Evolutionary conservation across 2,888 invertebrate genomes (phyloP).

Genomic region (Pseudococcus viburni): DNA sequence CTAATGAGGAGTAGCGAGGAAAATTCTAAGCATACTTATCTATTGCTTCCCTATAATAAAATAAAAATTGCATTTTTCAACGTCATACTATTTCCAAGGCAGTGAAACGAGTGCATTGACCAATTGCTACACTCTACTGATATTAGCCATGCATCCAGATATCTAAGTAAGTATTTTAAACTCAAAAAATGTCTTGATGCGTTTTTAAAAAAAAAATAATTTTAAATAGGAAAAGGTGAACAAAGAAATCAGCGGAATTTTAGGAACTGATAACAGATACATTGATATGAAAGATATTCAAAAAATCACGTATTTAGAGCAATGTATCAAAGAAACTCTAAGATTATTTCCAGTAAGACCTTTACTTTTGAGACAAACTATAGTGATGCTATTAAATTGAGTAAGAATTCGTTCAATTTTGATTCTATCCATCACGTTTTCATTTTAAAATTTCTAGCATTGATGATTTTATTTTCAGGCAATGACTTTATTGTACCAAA

Average conservation of each 20-base stretch:
- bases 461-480: slow-evolving; percentile 35
- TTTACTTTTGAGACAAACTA: slow-evolving; percentile 68
- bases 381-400: slow-evolving; percentile 68
- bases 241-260: slow-evolving; percentile 68
- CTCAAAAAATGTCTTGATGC: background rate
- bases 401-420: slow-evolving; percentile 64
- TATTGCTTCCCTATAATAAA: too few species aligned
- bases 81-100: slow-evolving; percentile 68
- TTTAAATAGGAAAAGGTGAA: slow-evolving; percentile 68
- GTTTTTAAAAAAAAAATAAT: too few species aligned
- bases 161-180: slow-evolving; percentile 69
- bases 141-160: slow-evolving; percentile 70
- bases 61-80: too few species aligned
- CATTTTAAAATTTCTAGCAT: too few species aligned
- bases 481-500: slow-evolving; percentile 67
- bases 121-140: slow-evolving; percentile 69
- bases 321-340: slow-evolving; percentile 68
- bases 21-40: too few species aligned
- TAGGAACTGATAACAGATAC: slow-evolving; percentile 70
- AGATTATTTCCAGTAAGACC: slow-evolving; percentile 68
- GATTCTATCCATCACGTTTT: background rate
- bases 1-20: too few species aligned
- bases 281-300: slow-evolving; percentile 72
- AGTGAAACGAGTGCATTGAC: slow-evolving; percentile 70
- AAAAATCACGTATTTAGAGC: slow-evolving; percentile 68